Evolutionary conservation across 2,113 vertebrate species (phyloP).

Genomic region (Chrysochloris asiatica): DNA sequence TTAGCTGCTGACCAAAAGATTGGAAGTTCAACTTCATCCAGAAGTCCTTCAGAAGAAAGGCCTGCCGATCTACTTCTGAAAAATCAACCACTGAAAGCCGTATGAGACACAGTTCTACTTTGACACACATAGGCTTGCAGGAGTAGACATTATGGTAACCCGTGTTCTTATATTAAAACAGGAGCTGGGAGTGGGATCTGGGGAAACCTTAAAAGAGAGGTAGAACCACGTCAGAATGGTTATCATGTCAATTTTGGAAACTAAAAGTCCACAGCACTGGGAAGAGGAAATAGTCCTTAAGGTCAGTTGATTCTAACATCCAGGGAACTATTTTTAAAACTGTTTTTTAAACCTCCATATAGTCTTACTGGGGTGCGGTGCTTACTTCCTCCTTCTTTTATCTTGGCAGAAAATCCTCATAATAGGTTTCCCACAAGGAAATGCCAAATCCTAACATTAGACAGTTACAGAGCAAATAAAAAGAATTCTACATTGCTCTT

Average conservation of each 20-base stretch:
- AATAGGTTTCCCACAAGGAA: conserved; percentile 69
- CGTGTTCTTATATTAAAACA: not conserved
- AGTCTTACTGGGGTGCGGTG: conserved; percentile 61
- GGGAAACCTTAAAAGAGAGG: conserved; percentile 35
- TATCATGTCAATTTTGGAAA: conserved; percentile 56
- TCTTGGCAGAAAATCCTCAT: conserved; percentile 73
- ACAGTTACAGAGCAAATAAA: conserved; percentile 71
- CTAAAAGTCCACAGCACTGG: conserved; percentile 51
- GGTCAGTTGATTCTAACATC: conserved; percentile 75
- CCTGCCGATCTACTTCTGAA: not conserved
- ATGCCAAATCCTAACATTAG: conserved; percentile 72
- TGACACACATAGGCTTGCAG: not conserved
- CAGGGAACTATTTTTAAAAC: conserved; percentile 75
- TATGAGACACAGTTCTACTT: not conserved
- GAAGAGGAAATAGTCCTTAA: conserved; percentile 72
- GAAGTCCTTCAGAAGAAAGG: not conserved
- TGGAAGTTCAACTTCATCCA: not conserved
- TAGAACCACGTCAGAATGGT: conserved; percentile 28
- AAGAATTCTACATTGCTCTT: conserved; percentile 72
- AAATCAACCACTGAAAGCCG: not conserved
- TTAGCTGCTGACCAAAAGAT: not conserved
- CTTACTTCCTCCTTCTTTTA: conserved; percentile 74
- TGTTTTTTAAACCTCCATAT: conserved; percentile 66
- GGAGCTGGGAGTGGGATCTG: not conserved
- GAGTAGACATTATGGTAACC: not conserved